Evolutionary conservation across 2,888 invertebrate genomes (phyloP).

Genomic region (Ferrisia virgata): DNA sequence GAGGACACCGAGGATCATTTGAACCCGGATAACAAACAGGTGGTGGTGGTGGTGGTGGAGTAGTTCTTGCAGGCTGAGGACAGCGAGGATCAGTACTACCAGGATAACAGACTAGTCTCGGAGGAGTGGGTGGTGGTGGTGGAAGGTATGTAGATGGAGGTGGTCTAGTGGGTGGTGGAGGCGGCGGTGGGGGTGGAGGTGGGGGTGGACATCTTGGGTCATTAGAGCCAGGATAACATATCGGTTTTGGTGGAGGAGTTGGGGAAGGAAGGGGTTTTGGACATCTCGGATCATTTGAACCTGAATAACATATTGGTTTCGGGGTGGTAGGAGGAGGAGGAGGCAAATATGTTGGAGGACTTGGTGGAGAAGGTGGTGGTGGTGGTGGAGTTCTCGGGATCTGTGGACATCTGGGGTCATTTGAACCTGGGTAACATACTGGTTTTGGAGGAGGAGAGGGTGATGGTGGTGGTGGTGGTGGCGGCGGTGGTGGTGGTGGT

Average conservation of each 20-base stretch:
- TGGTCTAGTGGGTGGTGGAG: slow-evolving; percentile 40
- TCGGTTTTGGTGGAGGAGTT: slow-evolving; percentile 48
- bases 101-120: slow-evolving; percentile 53
- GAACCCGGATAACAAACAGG: slow-evolving; percentile 53
- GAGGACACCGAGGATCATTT: slow-evolving; percentile 49
- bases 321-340: slow-evolving; percentile 49
- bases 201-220: slow-evolving; percentile 44
- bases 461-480: slow-evolving; percentile 41
- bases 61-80: slow-evolving; percentile 45
- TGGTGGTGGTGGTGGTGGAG: slow-evolving; percentile 49
- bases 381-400: too few species aligned
- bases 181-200: slow-evolving; percentile 50
- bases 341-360: slow-evolving; percentile 47
- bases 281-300: slow-evolving; percentile 51
- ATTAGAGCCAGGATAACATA: slow-evolving; percentile 48
- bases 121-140: slow-evolving; percentile 49
- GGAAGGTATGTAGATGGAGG: slow-evolving; percentile 48
- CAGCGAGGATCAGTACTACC: slow-evolving; percentile 56
- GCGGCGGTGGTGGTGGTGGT: slow-evolving; percentile 48
- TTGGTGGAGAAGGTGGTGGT: slow-evolving; percentile 47
- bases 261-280: slow-evolving; percentile 46
- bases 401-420: slow-evolving; percentile 53
- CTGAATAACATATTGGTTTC: slow-evolving; percentile 53
- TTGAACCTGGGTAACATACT: slow-evolving; percentile 52
- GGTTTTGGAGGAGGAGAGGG: slow-evolving; percentile 47